Evolutionary conservation across 2,797 vertebrate genomes (phyloP), one percentile per base, ranked within the genome.

Genomic region (Pristis pectinata): DNA sequence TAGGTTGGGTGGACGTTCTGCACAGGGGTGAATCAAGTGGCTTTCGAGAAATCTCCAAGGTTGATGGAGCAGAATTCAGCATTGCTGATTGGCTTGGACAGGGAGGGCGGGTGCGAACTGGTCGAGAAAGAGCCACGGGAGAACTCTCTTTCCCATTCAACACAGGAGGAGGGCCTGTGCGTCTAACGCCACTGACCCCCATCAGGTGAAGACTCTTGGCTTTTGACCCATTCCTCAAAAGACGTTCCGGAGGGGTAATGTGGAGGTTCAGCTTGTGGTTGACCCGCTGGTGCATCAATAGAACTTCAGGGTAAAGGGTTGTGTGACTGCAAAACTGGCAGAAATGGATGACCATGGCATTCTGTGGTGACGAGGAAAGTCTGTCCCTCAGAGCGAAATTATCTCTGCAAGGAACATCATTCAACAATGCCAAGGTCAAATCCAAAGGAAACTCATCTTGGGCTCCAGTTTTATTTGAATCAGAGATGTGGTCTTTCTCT

Each of bases 261-360:
- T 95, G 97, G 96, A 98, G 97, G 95, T 98, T 98, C 95, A 99
- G 98, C 95, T 97, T 98, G 97, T 99, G 99, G 95, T 98, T 97
- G 95, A 99, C 97, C 79, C 98, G 98, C 96, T 99, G 98, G 96
- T 99, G 99, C 97, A 99, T 98, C 99, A 99, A 99, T 95, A 99
- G 98, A 34, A 99, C 99, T 96, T 99, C 99, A 1, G 98, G 99
- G 96, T 99, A 99, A 96, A 97, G 97, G 49, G 98, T 98, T 94
- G 97, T 97, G 95, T 99, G 98, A 95, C 97, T 97, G 95, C 99
- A 99, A 96, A 98, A 99, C 30, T 98, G 98, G 94, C 99, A 99
- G 0, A 97, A 97, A 96, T 99, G 98, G 94, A 97, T 96, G 76
- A 98, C 96, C 96, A 98, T 97, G 93, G 96, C 96, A 77, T 97